These are phyloP conservation scores for Hylaeus anthracinus DNA, from an alignment of 1,140 invertebrate genomes.

Conservation along the genomic window DNA sequence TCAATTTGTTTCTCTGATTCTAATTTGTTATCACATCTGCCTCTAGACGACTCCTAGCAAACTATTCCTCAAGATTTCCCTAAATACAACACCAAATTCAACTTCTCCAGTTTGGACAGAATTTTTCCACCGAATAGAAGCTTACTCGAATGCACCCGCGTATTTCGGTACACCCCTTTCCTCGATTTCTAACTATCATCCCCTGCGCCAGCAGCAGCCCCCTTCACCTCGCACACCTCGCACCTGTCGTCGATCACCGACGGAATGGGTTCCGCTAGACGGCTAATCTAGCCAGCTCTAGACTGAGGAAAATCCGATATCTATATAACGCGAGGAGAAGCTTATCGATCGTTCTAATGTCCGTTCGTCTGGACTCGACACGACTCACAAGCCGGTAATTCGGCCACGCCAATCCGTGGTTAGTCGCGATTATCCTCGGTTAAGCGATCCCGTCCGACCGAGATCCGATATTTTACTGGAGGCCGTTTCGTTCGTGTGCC, in stretches of 20 bases:
- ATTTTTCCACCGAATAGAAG: no score
- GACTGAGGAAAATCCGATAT: slow-evolving; percentile 24
- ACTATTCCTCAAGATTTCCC: no score
- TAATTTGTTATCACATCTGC: no score
- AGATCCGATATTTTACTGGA: not conserved
- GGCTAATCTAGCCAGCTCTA: slow-evolving; percentile 13
- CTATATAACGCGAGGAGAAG: slow-evolving; percentile 12
- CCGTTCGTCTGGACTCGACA: slow-evolving; percentile 33
- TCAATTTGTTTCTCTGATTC: no score
- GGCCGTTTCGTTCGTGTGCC: not conserved
- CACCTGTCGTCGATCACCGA: slow-evolving; percentile 34
- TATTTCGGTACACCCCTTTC: not conserved
- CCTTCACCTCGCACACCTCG: not conserved
- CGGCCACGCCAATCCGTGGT: slow-evolving; percentile 57
- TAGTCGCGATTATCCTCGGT: slow-evolving; percentile 41
- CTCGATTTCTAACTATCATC: not conserved
- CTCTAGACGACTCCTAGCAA: no score
- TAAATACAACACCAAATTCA: no score
- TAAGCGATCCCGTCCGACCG: slow-evolving; percentile 23
- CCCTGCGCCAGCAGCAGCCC: not conserved
- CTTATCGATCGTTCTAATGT: slow-evolving; percentile 38
- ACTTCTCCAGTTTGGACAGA: no score
- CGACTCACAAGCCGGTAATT: slow-evolving; percentile 43
- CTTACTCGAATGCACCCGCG: no score
- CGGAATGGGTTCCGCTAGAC: slow-evolving; percentile 6